Evolutionary conservation across 2,888 invertebrate genomes (phyloP).

Genomic region (Ochropacha duplaris): DNA sequence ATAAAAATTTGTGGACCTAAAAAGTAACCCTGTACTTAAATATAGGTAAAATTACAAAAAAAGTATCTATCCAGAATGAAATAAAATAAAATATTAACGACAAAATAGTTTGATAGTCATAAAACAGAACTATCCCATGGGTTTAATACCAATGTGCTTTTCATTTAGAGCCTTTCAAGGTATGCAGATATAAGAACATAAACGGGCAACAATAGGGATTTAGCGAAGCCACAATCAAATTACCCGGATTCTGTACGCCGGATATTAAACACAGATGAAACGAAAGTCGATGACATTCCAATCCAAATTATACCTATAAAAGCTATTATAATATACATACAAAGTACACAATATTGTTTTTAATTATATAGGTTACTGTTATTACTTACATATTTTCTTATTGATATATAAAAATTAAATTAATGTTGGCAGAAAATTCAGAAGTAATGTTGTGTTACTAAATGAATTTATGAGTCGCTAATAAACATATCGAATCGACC

Average conservation of each 20-base stretch:
- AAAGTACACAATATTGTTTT: neutral
- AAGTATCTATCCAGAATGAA: neutral
- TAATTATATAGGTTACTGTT: neutral
- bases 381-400: neutral
- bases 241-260: conserved; percentile 29
- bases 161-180: conserved; percentile 34
- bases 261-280: conserved; percentile 46
- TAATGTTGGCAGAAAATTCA: too few relatives aligned
- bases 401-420: too few relatives aligned
- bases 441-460: too few relatives aligned
- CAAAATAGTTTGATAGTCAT: neutral
- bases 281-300: conserved; percentile 10
- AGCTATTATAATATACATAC: neutral
- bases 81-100: neutral
- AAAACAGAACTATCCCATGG: conserved; percentile 9
- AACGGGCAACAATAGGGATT: conserved; percentile 35
- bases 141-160: conserved; percentile 47
- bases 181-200: too few relatives aligned
- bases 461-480: too few relatives aligned
- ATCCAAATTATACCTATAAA: neutral
- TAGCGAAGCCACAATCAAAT: conserved; percentile 43
- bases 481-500: too few relatives aligned
- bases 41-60: too few relatives aligned
- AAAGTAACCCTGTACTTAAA: too few relatives aligned
- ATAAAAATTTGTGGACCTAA: too few relatives aligned